phyloP scores from a whole-genome alignment of 2,888 invertebrate genomes.

The Salticus scenicus region DNA sequence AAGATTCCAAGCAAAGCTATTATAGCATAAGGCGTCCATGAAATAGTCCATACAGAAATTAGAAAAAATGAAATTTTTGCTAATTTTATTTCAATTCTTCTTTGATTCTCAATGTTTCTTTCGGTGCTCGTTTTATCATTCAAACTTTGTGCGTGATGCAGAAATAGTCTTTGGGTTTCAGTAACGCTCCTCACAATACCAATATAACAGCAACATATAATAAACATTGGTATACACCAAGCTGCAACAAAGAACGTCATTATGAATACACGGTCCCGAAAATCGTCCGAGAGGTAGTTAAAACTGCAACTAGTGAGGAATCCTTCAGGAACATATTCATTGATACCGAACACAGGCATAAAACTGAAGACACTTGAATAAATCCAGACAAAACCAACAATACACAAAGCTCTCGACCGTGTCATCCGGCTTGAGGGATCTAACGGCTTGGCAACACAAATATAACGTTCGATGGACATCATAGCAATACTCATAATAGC shows the following conservation, averaged over 20 bases:
- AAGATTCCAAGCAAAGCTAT: constrained; percentile 85
- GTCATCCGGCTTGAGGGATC: constrained; percentile 80
- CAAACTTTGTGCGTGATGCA: constrained; percentile 20
- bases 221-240: constrained; percentile 83
- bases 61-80: constrained; percentile 83
- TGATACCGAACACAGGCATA: constrained; percentile 84
- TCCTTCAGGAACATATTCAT: constrained; percentile 88
- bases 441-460: constrained; percentile 87
- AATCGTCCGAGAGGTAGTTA: constrained; percentile 84
- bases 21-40: constrained; percentile 89
- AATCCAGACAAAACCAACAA: constrained; percentile 79
- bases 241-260: constrained; percentile 83
- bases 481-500: constrained; percentile 88
- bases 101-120: constrained; percentile 46
- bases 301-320: constrained; percentile 89
- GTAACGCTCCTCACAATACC: constrained; percentile 79
- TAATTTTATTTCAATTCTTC: constrained; percentile 80
- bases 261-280: constrained; percentile 82
- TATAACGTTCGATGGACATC: constrained; percentile 87
- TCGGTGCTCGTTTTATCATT: background rate
- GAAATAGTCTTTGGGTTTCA: constrained; percentile 67
- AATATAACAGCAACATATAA: constrained; percentile 85
- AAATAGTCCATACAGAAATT: constrained; percentile 84
- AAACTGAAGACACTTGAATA: constrained; percentile 83
- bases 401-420: constrained; percentile 80